Evolutionary conservation across 2,113 vertebrate genomes (phyloP), one percentile per base, ranked within the genome.

Genomic region (Carassius auratus): DNA sequence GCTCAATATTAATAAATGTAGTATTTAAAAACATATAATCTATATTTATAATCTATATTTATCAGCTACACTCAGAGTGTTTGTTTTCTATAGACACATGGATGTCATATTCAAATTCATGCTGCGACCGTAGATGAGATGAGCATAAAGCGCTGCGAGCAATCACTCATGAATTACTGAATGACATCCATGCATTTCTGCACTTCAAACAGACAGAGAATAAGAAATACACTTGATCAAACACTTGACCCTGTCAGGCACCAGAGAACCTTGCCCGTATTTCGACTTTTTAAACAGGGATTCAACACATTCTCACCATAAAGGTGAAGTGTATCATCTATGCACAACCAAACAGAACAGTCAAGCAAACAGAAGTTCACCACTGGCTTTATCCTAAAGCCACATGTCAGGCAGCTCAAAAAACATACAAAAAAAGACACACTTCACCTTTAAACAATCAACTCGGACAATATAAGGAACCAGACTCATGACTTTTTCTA

Each of bases 71-170:
- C 45, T 48, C 9, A 10, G 45, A 10, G 45, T 5, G 45, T 48
- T 45, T 74, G 42, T 45, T 48, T 74, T 45, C 9, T 13, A 13
- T 13, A 48, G 5, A 78, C 57, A 64, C 71, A 85, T 83, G 82
- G 73, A 91, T 86, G 52, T 61, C 84, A 86, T 89, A 23, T 73
- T 85, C 45, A 73, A 81, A 91, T 82, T 89, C 52, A 78, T 88
- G 89, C 84, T 84, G 36, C 3, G n/a, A 57, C 23, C 2, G 1
- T 69, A 68, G 79, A 81, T 81, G 79, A 66, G 21, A 55, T 59
- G 77, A 19, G 55, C 59, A 83, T 73, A 73, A 85, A 83, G 89
- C 88, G 84, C 88, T 87, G 89, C 84, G 83, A 84, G 88, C 71
- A 73, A 85, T 62, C 48, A n/a, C 57, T 88, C 81, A 87, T 89